Evolutionary conservation across 2,797 vertebrate genomes (phyloP).

Genomic region (Mormyrus proboscirostris): DNA sequence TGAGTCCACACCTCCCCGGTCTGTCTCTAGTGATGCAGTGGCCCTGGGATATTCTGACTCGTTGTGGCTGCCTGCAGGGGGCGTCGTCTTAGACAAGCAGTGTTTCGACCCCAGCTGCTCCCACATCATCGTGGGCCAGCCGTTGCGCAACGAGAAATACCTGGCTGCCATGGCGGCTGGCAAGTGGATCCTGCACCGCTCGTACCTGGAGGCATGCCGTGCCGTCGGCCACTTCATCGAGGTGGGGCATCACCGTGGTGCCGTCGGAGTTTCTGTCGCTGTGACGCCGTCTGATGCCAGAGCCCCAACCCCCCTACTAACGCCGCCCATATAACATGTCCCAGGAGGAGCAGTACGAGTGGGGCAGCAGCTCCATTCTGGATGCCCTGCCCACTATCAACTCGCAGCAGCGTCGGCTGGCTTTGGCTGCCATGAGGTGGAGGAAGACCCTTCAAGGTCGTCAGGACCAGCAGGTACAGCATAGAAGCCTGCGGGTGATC

Average conservation of each 20-base stretch:
- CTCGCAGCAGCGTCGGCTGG: constrained; percentile 79
- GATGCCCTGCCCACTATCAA: constrained; percentile 75
- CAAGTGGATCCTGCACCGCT: constrained; percentile 95
- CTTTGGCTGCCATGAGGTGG: constrained; percentile 87
- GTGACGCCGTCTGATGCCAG: background rate
- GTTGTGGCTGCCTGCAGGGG: constrained; percentile 58
- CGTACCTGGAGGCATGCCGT: constrained; percentile 88
- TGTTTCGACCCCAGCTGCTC: constrained; percentile 89
- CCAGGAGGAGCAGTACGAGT: constrained; percentile 94
- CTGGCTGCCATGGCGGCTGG: constrained; percentile 92
- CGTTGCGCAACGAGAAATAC: constrained; percentile 94
- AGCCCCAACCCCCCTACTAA: background rate
- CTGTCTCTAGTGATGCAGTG: background rate
- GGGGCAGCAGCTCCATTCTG: constrained; percentile 84
- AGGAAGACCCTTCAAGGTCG: constrained; percentile 74
- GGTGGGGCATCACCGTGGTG: constrained; percentile 47
- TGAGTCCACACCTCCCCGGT: constrained; percentile 46
- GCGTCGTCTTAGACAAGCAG: constrained; percentile 84
- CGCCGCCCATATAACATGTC: constrained; percentile 3
- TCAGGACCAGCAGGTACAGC: constrained; percentile 46
- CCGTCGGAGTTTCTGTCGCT: background rate
- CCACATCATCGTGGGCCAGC: constrained; percentile 89
- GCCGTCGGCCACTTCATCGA: constrained; percentile 71
- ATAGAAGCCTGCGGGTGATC: background rate
- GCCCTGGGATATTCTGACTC: background rate